These are phyloP conservation scores for Cryptoblepharus egeriae DNA, from an alignment of 2,797 vertebrate genomes.

Conservation along the genomic window DNA sequence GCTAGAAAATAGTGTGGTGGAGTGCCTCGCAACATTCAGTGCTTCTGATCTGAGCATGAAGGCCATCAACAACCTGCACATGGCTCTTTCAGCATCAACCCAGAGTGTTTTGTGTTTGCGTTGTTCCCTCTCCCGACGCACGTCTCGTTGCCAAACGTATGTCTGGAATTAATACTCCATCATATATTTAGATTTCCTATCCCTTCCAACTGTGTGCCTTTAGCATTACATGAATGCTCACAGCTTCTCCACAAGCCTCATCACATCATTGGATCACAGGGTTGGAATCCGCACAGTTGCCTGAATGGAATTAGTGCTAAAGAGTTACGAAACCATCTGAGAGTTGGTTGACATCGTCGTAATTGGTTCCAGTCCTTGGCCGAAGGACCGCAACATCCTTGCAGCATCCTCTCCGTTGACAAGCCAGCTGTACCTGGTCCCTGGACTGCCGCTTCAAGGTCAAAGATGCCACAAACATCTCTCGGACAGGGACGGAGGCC, in stretches of 20 bases:
- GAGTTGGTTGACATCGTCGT: constrained; percentile 43
- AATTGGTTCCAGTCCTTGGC: constrained; percentile 46
- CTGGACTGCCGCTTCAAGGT: constrained; percentile 33
- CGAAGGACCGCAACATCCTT: constrained; percentile 18
- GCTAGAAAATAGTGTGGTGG: not conserved
- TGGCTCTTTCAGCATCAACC: not conserved
- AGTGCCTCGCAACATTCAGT: not conserved
- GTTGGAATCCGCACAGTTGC: constrained; percentile 51
- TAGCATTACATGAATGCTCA: constrained; percentile 29
- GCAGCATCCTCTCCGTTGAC: constrained; percentile 40
- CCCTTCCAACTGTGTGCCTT: constrained; percentile 8
- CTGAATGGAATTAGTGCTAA: constrained; percentile 37
- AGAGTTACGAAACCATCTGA: constrained; percentile 51
- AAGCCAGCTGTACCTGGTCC: constrained; percentile 26
- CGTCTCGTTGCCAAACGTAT: not conserved
- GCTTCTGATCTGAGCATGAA: not conserved
- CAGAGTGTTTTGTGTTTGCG: constrained; percentile 11
- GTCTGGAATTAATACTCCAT: constrained; percentile 8
- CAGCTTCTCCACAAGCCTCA: constrained; percentile 50
- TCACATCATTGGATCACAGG: constrained; percentile 26
- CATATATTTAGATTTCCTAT: not conserved
- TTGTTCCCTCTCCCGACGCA: constrained; percentile 12
- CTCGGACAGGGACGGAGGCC: not conserved
- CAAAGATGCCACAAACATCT: constrained; percentile 28
- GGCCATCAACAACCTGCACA: accelerated